A percentile compares a stretch with the other conserved stretches of the same genome.
phyloP scores from a whole-genome alignment of 2,888 invertebrate species.

The Elegia similella region DNA sequence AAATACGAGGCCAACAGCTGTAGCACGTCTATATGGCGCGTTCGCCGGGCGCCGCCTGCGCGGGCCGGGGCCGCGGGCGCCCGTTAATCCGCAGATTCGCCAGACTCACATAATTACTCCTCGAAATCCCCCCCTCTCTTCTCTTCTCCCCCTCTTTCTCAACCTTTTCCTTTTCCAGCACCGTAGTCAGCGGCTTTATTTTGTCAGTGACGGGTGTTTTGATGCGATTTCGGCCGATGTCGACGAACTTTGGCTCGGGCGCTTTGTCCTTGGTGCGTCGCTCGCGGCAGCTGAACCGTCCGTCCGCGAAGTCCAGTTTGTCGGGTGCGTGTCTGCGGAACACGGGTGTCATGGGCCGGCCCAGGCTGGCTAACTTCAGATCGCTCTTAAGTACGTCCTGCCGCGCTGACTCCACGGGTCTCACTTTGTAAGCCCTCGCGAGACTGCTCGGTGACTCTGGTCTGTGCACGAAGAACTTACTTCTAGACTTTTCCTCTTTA shows the following conservation, averaged over 20 bases:
- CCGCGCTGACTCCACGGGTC: constrained; percentile 43
- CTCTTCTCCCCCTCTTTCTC: constrained; percentile 38
- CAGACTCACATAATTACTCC: constrained; percentile 73
- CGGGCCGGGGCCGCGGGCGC: neutral
- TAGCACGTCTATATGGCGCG: neutral
- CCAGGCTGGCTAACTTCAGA: constrained; percentile 63
- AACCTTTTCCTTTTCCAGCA: constrained; percentile 38
- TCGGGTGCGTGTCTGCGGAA: constrained; percentile 61
- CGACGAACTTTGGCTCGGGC: constrained; percentile 46
- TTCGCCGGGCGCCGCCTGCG: neutral
- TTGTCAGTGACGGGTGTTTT: constrained; percentile 42
- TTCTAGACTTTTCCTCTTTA: constrained; percentile 59
- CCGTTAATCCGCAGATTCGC: constrained; percentile 69
- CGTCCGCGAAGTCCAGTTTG: constrained; percentile 57
- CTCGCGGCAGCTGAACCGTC: constrained; percentile 66
- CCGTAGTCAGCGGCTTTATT: constrained; percentile 37
- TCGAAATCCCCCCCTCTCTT: constrained; percentile 59
- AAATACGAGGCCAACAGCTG: neutral
- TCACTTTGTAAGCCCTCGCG: constrained; percentile 51
- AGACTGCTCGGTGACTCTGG: constrained; percentile 54
- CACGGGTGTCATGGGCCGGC: constrained; percentile 75
- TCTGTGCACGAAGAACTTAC: constrained; percentile 68
- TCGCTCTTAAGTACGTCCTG: constrained; percentile 60
- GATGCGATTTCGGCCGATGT: constrained; percentile 53
- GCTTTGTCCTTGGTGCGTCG: constrained; percentile 43